These are phyloP conservation scores for Diploscapter pachys DNA, from an alignment of 1,140 invertebrate species.

Conservation along the genomic window DNA sequence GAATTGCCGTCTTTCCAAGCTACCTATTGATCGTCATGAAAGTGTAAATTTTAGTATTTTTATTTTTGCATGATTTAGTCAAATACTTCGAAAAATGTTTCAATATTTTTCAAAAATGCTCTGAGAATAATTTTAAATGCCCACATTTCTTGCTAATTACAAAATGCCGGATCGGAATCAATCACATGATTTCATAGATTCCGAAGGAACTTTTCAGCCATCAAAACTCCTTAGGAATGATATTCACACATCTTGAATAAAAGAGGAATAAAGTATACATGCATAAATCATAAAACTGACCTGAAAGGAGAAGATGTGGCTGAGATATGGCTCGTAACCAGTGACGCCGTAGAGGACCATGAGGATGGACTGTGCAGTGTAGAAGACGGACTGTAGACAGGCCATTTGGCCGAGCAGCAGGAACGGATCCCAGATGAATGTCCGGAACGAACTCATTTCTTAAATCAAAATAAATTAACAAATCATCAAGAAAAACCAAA, in stretches of 20 bases:
- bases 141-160: no score
- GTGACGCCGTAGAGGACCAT: slow-evolving; percentile 38
- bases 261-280: slow-evolving; percentile 5
- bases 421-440: slow-evolving; percentile 69
- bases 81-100: slow-evolving; percentile 8
- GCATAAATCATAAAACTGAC: slow-evolving; percentile 15
- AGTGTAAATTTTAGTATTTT: no score
- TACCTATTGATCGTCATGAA: no score
- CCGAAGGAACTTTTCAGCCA: no score
- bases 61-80: no score
- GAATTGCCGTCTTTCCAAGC: not conserved
- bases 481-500: no score
- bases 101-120: not conserved
- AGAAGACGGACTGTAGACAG: slow-evolving; percentile 69
- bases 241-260: not conserved
- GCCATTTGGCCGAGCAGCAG: slow-evolving; percentile 97
- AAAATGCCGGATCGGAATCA: no score
- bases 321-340: slow-evolving; percentile 39
- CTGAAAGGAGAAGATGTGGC: slow-evolving; percentile 25
- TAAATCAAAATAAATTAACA: not conserved
- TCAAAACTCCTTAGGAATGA: not conserved
- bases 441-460: slow-evolving; percentile 42
- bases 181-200: no score
- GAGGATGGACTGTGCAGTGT: slow-evolving; percentile 41
- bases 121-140: no score